Evolutionary conservation across 1,140 invertebrate genomes (phyloP), one percentile per base, ranked within the genome.

Genomic region (Oryctes rhinoceros): DNA sequence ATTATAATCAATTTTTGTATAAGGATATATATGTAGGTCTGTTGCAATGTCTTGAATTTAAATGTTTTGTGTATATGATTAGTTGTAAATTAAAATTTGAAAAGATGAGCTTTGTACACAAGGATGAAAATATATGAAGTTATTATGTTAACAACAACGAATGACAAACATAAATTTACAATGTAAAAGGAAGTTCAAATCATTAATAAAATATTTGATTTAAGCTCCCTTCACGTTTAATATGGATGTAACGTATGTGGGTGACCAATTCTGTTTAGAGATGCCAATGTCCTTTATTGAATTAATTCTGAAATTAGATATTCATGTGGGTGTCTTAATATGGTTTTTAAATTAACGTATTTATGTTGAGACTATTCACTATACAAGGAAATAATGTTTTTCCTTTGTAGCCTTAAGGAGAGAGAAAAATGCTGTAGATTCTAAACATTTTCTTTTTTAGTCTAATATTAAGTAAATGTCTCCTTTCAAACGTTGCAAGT

Each of bases 121-220:
- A 44, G 39, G 5, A 44, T 44, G 39, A 44, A 44, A 44, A 44
- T 59, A 59, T 59, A 59, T 59, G 15, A 5, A 44, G 39, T 44
- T 44, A 44, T 44, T 44, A 44, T 44, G 39, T 44, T 44, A 44
- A 18, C 15, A 6, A 15, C n/a, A 59, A 59, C n/a, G 18, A 18
- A 15, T 59, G 18, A 59, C n/a, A 59, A 3, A 59, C 15, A n/a
- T 6, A 59, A 18, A 67, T 13, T 67, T 20, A 71, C 39, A 44
- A 44, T 71, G 65, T 71, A 35, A 71, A 71, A 71, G 65, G 65
- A 71, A 71, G 65, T 71, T 37, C 24, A 71, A 71, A 71, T 71
- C 20, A 35, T 71, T 24, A 71, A 37, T 71, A 71, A 37, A 71
- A 71, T 71, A n/a, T 71, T 35, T 13, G 65, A 71, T 71, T 71